Base-by-base conservation (phyloP, 2,888 invertebrate genomes). In the Cosmia trapezina region DNA sequence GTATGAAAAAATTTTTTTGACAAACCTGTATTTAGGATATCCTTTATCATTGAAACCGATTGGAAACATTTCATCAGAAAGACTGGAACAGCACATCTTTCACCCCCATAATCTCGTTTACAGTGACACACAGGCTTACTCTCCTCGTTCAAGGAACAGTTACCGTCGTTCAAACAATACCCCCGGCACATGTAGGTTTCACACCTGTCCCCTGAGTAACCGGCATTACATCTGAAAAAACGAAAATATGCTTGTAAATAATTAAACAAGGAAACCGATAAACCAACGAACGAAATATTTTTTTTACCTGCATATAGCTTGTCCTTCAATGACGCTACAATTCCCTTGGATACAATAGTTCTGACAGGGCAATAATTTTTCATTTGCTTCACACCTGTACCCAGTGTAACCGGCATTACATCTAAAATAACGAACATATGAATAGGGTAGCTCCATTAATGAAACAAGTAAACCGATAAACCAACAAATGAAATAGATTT, bases 201-300 rank as follows among this genome's bases (percentile, higher is more conserved):
- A 78, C 97, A 97, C 63, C 96, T n/a, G n/a, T n/a, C n/a, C n/a
- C n/a, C n/a, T n/a, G n/a, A n/a, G n/a, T n/a, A n/a, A n/a, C n/a
- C n/a, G 91, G 0, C 81, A n/a, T 87, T 86, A 81, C 97, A 97
- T n/a, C 96, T 94, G 90, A 17, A 54, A 54, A 28, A 28, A 8
- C 8, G 28, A 54, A 4, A 28, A 87, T 28, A 54, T 54, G n/a
- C n/a, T n/a, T n/a, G n/a, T n/a, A n/a, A n/a, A n/a, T n/a, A n/a
- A n/a, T n/a, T n/a, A n/a, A n/a, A n/a, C n/a, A n/a, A n/a, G n/a
- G n/a, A n/a, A n/a, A n/a, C n/a, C n/a, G n/a, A n/a, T n/a, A n/a
- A n/a, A n/a, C n/a, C n/a, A n/a, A n/a, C n/a, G n/a, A n/a, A n/a
- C n/a, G n/a, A n/a, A n/a, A n/a, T n/a, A n/a, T n/a, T n/a, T n/a